A percentile compares a stretch with the other conserved stretches of the same genome.
These are phyloP conservation scores for Plutomurus gul DNA, from an alignment of 1,140 invertebrate species.

Conservation along the genomic window DNA sequence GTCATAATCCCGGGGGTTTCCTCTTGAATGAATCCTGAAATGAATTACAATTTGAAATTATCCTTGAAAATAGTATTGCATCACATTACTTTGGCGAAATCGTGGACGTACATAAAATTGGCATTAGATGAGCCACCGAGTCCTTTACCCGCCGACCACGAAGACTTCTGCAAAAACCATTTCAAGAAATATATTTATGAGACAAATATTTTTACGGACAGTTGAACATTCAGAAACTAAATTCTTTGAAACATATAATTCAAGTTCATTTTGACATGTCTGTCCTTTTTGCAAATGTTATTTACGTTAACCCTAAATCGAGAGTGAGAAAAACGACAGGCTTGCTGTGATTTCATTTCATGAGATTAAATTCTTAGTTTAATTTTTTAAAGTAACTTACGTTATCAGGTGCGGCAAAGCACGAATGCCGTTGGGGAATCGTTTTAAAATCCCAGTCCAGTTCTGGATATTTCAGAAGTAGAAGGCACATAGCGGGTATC, in stretches of 20 bases:
- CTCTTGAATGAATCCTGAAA: slow-evolving; percentile 33
- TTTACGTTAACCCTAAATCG: too few relatives aligned
- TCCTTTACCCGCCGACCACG: slow-evolving; percentile 5
- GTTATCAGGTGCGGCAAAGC: neutral
- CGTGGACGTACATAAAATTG: neutral
- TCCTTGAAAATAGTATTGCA: neutral
- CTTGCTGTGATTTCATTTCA: too few relatives aligned
- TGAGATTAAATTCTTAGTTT: neutral
- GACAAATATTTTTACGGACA: too few relatives aligned
- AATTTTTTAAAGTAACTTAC: neutral
- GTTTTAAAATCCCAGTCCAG: slow-evolving; percentile 42
- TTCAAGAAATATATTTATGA: neutral
- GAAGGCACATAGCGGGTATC: slow-evolving; percentile 18
- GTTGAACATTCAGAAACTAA: too few relatives aligned
- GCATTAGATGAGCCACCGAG: slow-evolving; percentile 23
- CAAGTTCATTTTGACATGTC: too few relatives aligned
- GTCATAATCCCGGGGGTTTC: slow-evolving; percentile 41
- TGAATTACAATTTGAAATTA: neutral
- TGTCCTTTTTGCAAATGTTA: too few relatives aligned
- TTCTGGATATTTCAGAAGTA: slow-evolving; percentile 13
- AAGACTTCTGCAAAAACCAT: neutral
- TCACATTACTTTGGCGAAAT: neutral
- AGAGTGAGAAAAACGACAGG: too few relatives aligned
- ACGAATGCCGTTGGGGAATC: neutral
- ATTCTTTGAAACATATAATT: too few relatives aligned